These are phyloP conservation scores for Epirrita christyi DNA, from an alignment of 2,888 invertebrate genomes.

Conservation along the genomic window DNA sequence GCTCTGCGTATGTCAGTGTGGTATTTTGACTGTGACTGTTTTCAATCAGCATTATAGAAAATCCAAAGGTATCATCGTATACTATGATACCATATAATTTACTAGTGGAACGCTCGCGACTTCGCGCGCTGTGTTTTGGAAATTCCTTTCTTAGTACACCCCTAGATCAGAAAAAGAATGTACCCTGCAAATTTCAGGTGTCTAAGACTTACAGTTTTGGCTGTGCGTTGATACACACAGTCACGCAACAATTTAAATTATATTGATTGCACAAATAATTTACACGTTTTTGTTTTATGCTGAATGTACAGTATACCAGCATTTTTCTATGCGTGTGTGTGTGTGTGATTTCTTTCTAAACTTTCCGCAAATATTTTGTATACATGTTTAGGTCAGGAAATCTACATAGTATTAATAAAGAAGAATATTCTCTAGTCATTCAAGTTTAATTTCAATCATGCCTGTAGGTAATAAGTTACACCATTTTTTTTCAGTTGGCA, in stretches of 20 bases:
- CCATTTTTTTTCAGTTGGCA: neutral
- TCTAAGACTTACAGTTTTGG: too few relatives aligned
- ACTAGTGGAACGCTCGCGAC: too few relatives aligned
- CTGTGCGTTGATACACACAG: too few relatives aligned
- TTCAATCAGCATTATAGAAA: neutral
- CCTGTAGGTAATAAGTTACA: too few relatives aligned
- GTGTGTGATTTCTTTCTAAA: conserved; percentile 3
- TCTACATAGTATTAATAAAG: conserved; percentile 27
- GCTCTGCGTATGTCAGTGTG: conserved; percentile 20
- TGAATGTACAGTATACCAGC: neutral
- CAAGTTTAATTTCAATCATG: conserved; percentile 15
- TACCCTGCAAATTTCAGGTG: too few relatives aligned
- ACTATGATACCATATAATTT: too few relatives aligned
- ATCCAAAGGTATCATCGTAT: neutral
- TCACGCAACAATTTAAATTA: too few relatives aligned
- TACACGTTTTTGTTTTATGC: neutral
- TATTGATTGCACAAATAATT: neutral
- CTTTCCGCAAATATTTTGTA: conserved; percentile 10
- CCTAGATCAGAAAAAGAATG: too few relatives aligned
- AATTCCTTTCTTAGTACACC: too few relatives aligned
- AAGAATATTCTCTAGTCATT: conserved; percentile 25
- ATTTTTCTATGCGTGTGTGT: neutral
- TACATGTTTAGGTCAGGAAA: neutral
- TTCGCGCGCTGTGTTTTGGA: too few relatives aligned
- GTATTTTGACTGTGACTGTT: conserved; percentile 15